Conservation (phyloP, 2,797 vertebrate species). For the Enteromius trimaculatus region DNA sequence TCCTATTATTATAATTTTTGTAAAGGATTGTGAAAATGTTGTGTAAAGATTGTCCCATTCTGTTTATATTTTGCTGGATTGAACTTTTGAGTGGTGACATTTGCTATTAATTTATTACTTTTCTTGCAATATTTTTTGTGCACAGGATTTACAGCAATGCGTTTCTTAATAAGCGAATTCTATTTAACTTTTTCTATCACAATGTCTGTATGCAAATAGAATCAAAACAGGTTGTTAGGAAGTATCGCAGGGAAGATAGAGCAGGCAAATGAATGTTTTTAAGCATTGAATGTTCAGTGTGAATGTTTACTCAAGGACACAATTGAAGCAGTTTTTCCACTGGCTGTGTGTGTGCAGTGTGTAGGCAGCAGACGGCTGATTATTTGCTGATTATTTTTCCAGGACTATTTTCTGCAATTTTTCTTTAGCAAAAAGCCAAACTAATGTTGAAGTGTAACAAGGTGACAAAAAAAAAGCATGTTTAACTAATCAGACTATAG, state of each 20-base stretch:
- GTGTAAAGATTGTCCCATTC: background rate
- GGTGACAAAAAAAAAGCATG: background rate
- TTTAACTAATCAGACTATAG: background rate
- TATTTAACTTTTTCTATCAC: background rate
- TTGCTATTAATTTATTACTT: background rate
- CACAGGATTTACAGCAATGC: background rate
- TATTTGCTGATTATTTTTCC: slow-evolving; percentile 51
- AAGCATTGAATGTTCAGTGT: slow-evolving; percentile 22
- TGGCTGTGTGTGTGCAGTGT: slow-evolving; percentile 13
- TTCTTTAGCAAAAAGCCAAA: slow-evolving; percentile 7
- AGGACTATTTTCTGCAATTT: background rate
- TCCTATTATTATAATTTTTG: background rate
- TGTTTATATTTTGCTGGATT: background rate
- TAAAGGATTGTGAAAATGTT: background rate
- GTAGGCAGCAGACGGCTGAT: slow-evolving; percentile 34
- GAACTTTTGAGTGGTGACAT: background rate
- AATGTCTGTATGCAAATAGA: background rate
- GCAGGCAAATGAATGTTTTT: slow-evolving; percentile 27
- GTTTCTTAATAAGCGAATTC: slow-evolving; percentile 1
- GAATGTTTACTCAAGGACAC: slow-evolving; percentile 46
- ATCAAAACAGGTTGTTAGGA: background rate
- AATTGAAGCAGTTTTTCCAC: slow-evolving; percentile 13
- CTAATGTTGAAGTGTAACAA: background rate
- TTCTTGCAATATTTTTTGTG: background rate
- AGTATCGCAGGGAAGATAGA: background rate